These are phyloP conservation scores for Takifugu ocellatus DNA, from an alignment of 2,797 vertebrate species.

Conservation along the genomic window DNA sequence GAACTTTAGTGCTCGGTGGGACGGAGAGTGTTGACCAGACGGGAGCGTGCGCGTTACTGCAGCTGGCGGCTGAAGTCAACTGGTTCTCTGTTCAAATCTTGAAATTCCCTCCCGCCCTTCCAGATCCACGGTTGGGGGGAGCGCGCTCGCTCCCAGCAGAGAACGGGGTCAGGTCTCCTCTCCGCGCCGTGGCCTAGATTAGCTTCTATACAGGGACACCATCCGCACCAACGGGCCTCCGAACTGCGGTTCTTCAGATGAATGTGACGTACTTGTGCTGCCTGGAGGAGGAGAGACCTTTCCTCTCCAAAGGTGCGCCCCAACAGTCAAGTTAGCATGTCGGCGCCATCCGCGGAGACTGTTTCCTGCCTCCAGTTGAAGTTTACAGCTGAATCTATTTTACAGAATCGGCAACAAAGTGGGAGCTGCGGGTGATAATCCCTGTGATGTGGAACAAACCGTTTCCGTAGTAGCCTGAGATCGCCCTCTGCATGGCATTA, in stretches of 20 bases:
- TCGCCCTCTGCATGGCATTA: constrained; percentile 50
- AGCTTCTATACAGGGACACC: constrained; percentile 48
- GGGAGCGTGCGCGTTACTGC: too few relatives aligned
- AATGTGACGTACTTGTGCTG: constrained; percentile 35
- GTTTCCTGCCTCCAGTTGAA: too few relatives aligned
- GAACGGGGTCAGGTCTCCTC: constrained; percentile 52
- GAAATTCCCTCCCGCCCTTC: too few relatives aligned
- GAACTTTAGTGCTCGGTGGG: too few relatives aligned
- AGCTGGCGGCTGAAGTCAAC: too few relatives aligned
- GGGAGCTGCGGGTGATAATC: constrained; percentile 23
- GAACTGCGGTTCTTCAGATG: constrained; percentile 28
- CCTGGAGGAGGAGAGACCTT: constrained; percentile 8
- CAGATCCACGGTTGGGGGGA: too few relatives aligned
- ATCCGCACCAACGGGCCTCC: constrained; percentile 39
- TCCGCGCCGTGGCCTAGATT: constrained; percentile 57
- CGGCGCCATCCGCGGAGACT: too few relatives aligned
- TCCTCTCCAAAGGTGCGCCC: too few relatives aligned
- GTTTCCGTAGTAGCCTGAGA: constrained; percentile 37
- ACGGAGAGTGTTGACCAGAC: too few relatives aligned
- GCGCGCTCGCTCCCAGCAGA: constrained; percentile 1
- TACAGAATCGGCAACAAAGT: constrained; percentile 10
- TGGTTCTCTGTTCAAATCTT: too few relatives aligned
- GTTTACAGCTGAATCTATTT: not conserved
- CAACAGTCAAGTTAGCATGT: too few relatives aligned
- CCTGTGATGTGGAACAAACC: constrained; percentile 37